A percentile compares a stretch with the other conserved stretches of the same genome.
These are phyloP conservation scores for Ammodramus savannarum DNA, from an alignment of 2,113 vertebrate species.

Conservation along the genomic window DNA sequence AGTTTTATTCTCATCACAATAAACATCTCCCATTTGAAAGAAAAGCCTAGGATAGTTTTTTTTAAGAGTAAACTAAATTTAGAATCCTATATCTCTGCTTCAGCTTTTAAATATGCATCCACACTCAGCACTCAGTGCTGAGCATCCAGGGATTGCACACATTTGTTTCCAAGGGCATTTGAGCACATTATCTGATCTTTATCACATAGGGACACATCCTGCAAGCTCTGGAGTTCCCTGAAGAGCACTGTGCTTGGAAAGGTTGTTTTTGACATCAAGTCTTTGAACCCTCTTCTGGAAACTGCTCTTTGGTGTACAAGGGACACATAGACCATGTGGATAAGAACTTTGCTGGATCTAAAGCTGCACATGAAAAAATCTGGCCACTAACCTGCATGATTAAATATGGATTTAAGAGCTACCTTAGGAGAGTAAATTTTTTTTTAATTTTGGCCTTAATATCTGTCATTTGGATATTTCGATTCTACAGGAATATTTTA, in stretches of 20 bases:
- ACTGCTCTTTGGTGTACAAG: background rate
- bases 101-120: background rate
- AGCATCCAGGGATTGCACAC: background rate
- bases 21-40: background rate
- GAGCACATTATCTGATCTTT: background rate
- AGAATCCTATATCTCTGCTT: background rate
- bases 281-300: background rate
- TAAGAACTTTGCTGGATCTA: background rate
- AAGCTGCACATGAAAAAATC: background rate
- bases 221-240: background rate
- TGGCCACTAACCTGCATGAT: background rate
- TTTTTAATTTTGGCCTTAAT: background rate
- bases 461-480: constrained; percentile 13
- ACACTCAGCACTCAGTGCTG: background rate
- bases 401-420: constrained; percentile 1
- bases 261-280: background rate
- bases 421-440: background rate
- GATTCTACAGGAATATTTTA: constrained; percentile 14
- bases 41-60: background rate
- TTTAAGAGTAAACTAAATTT: background rate
- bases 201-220: background rate
- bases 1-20: background rate
- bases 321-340: rapidly evolving
- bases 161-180: background rate
- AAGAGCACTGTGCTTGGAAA: background rate